These are phyloP conservation scores for Drosophila tristis DNA, from an alignment of 1,140 invertebrate genomes.

Conservation along the genomic window DNA sequence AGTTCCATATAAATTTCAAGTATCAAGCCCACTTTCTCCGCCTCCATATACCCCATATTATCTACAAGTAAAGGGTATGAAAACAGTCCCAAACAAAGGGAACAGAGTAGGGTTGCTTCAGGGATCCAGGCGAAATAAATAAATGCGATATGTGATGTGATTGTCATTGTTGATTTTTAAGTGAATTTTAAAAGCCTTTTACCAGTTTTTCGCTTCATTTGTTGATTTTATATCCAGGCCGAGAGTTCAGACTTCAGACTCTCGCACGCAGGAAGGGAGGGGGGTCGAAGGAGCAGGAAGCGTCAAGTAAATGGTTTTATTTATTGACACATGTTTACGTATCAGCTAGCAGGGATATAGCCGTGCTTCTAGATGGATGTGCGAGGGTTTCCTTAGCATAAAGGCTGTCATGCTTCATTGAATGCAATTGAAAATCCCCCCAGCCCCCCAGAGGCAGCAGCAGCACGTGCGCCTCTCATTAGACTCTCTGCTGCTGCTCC, in stretches of 20 bases:
- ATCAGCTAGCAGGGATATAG: conserved; percentile 35
- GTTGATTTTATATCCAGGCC: conserved; percentile 64
- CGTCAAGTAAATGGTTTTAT: conserved; percentile 76
- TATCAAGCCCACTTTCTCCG: too few species aligned
- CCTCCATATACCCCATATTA: too few species aligned
- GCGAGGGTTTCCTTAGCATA: conserved; percentile 23
- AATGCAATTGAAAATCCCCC: conserved; percentile 56
- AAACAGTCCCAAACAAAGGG: conserved; percentile 9
- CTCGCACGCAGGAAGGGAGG: neutral
- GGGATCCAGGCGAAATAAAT: conserved; percentile 27
- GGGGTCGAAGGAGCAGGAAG: conserved; percentile 18
- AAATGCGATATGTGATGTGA: conserved; percentile 59
- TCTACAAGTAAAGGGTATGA: too few species aligned
- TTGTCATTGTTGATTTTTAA: conserved; percentile 77
- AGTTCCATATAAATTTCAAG: too few species aligned
- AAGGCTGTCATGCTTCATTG: conserved; percentile 75
- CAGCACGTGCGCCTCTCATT: conserved; percentile 49
- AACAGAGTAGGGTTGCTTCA: too few species aligned
- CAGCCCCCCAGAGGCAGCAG: neutral
- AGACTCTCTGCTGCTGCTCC: neutral
- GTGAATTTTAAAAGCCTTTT: conserved; percentile 81
- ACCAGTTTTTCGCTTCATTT: conserved; percentile 80
- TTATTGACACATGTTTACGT: conserved; percentile 81
- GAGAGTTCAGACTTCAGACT: conserved; percentile 39
- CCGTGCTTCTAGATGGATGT: conserved; percentile 3